Base-by-base conservation (phyloP, 23 tunicate species). In the Halocynthia aurantium region DNA sequence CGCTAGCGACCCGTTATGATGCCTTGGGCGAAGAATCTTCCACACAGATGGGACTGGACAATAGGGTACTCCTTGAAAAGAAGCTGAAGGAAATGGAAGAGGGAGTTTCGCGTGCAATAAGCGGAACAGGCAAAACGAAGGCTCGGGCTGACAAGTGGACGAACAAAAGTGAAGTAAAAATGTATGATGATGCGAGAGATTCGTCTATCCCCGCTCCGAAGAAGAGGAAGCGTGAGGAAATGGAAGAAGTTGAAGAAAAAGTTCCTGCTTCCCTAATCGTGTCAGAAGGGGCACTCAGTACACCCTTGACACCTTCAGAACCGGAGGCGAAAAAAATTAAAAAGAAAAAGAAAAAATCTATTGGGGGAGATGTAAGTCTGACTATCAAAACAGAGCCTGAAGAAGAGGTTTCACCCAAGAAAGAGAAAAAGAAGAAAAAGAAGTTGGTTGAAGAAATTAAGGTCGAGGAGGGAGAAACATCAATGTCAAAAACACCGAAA, bases 21-120 rank as follows among this genome's bases (percentile, higher is more conserved):
- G 99, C 99, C 18, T 77, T 96, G 9, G 95, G 88, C 0, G 99
- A 96, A 62, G 99, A 96, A 62, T 64, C 96, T 20, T 81, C 86
- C 50, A 82, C 89, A 11, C 84, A 81, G 53, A 70, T 94, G 87
- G 95, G 87, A 66, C 55, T 85, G 17, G 95, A 84, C 20, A 73
- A 82, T 22, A 81, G 85, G 56, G 83, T 87, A 11, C 78, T 60
- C 21, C 81, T 94, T 17, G 95, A 88, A 76, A 62, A 66, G 31
- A 63, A 87, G 73, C 53, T 85, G 67, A 71, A 69, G 56, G 61
- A 77, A 52, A 9, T 88, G 53, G 98, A 93, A 69, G 80, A 82
- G 17, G 86, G 95, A 52, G 81, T 76, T 12, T 70, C 85, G 18
- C 82, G 71, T 51, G 67, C 76, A 51, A 62, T 77, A 55, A 87